Base-by-base conservation (phyloP, 92 coral and sea anemone genomes). In the Phymanthus crucifer region DNA sequence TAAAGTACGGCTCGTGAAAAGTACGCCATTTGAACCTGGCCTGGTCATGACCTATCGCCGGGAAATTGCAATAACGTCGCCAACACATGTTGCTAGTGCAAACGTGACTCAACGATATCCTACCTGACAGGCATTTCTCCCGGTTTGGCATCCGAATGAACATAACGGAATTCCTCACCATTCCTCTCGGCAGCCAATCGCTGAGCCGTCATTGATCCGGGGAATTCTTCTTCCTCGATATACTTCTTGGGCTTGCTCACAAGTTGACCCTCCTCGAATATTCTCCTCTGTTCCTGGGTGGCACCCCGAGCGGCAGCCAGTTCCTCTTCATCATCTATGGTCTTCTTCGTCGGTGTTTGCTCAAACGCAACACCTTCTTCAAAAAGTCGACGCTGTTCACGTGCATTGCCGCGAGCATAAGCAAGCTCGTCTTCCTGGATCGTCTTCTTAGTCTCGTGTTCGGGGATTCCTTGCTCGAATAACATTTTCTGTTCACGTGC, bases 351-450 rank as follows among this genome's bases (percentile, higher is more conserved):
- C 16, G 52, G n/a, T 67, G 80, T 29, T 43, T 32, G 7, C 0
- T 26, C 72, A 66, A 73, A 34, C 7, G 78, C 78, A 11, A 87
- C 78, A 4, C 90, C 90, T 43, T 77, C 77, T 66, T 87, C 80
- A 18, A 76, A 76, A 11, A 54, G 27, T 21, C 70, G 64, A 24
- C 66, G 64, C 37, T 66, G 61, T 43, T 76, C 80, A 12, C 33
- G 7, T 11, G 73, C 73, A 13, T 66, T 31, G 8, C 45, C 80
- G 5, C 79, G 12, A 19, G 79, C 79, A 32, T 31, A 76, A 8
- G 91, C 66, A 75, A 87, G 85, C 36, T 91, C 94, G 71, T 91
- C 94, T 36, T 88, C 67, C n/a, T 54, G 87, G 35, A 88, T 83
- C 71, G 89, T 83, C 46, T 84, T 87, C 36, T 46, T 85, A 18